Conservation (phyloP, 2,888 invertebrate species). For the Pandemis heparana region DNA sequence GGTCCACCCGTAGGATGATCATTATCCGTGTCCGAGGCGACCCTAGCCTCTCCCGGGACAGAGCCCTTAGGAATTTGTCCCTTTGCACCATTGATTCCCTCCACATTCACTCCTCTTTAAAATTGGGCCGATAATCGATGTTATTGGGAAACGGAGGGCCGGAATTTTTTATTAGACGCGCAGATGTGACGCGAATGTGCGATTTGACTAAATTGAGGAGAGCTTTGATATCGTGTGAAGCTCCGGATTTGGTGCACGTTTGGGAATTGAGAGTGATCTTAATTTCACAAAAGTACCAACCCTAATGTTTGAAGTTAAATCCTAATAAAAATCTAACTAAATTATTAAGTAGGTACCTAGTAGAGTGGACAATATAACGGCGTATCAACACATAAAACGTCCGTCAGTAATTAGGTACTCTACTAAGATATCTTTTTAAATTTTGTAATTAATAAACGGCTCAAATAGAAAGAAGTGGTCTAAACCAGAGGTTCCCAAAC, state of each 20-base stretch:
- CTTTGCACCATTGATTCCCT: constrained; percentile 75
- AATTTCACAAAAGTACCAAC: background rate
- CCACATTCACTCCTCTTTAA: constrained; percentile 72
- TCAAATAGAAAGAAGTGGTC: no score
- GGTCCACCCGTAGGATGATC: constrained; percentile 69
- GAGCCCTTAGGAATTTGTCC: constrained; percentile 69
- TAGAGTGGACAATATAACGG: no score
- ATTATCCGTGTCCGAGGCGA: constrained; percentile 77
- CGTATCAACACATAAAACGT: no score
- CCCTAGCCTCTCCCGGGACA: constrained; percentile 65
- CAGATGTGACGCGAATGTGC: constrained; percentile 52
- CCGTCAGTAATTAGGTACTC: no score
- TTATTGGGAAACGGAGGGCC: constrained; percentile 62
- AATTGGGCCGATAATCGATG: constrained; percentile 76
- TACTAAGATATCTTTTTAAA: no score
- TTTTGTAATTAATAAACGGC: no score
- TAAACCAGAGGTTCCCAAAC: no score
- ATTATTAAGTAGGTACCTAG: no score
- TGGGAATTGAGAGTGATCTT: constrained; percentile 11
- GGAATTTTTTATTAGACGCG: constrained; percentile 55
- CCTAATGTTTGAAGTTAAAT: background rate
- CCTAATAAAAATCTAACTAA: no score
- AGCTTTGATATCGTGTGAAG: constrained; percentile 9
- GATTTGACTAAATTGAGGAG: constrained; percentile 40
- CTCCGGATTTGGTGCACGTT: background rate